Conservation (phyloP, 2,888 invertebrate genomes). For the Allacma fusca region DNA sequence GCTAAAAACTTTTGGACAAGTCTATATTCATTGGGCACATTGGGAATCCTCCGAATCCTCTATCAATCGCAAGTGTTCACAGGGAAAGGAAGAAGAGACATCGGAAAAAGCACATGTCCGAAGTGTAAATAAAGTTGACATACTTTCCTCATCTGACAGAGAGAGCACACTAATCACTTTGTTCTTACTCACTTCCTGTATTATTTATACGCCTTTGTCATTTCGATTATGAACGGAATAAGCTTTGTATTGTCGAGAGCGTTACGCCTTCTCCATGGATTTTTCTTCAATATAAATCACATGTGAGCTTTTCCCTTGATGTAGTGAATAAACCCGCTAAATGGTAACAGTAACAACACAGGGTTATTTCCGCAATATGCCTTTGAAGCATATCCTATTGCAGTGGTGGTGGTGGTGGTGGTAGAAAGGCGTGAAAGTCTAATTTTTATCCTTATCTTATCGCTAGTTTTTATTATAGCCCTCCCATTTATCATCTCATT, state of each 20-base stretch:
- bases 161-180: constrained; percentile 5
- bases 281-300: too few species aligned
- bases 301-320: too few species aligned
- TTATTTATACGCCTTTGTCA: not conserved
- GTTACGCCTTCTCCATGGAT: too few species aligned
- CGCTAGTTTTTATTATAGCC: not conserved
- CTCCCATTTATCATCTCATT: constrained; percentile 7
- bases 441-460: constrained; percentile 11
- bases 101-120: not conserved
- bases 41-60: too few species aligned
- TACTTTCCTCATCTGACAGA: not conserved
- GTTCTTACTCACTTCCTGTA: constrained; percentile 11
- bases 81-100: not conserved
- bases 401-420: not conserved
- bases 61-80: not conserved
- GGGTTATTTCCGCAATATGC: not conserved
- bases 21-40: too few species aligned
- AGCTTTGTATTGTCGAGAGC: too few species aligned
- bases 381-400: not conserved
- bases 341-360: not conserved
- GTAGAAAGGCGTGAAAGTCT: constrained; percentile 4
- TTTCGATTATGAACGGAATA: not conserved
- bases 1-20: too few species aligned
- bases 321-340: too few species aligned
- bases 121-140: constrained; percentile 12